These are phyloP conservation scores for Ptilorrhoa leucosticta DNA, from an alignment of 2,113 vertebrate genomes.

Conservation along the genomic window DNA sequence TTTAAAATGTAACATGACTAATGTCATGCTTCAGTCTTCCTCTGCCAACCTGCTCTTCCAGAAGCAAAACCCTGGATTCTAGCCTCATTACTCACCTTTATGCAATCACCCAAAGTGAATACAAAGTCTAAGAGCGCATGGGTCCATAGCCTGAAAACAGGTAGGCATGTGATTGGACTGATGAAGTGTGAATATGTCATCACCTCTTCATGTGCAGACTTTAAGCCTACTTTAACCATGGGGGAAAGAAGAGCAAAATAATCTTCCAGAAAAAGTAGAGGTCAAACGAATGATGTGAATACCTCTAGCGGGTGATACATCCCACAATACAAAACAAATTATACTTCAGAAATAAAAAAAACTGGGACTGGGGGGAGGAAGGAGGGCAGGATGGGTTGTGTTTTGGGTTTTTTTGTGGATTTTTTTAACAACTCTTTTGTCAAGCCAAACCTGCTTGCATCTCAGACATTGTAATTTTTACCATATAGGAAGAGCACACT, in stretches of 20 bases:
- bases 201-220: not conserved
- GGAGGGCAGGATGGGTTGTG: not conserved
- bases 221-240: not conserved
- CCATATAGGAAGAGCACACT: not conserved
- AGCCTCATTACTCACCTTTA: not conserved
- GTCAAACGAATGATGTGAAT: not conserved
- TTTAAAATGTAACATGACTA: not conserved
- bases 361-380: rapidly evolving
- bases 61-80: not conserved
- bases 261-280: not conserved
- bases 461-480: not conserved
- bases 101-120: not conserved
- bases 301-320: not conserved
- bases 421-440: not conserved
- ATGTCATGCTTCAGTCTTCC: not conserved
- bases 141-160: not conserved
- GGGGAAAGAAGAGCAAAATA: not conserved
- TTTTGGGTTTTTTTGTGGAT: not conserved
- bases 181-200: not conserved
- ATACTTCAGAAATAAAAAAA: not conserved
- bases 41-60: not conserved
- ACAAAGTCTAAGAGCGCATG: not conserved
- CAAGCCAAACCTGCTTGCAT: not conserved
- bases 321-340: not conserved
- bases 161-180: not conserved